These are phyloP conservation scores for Drosophila falleni DNA, from an alignment of 2,888 invertebrate species.

Conservation along the genomic window DNA sequence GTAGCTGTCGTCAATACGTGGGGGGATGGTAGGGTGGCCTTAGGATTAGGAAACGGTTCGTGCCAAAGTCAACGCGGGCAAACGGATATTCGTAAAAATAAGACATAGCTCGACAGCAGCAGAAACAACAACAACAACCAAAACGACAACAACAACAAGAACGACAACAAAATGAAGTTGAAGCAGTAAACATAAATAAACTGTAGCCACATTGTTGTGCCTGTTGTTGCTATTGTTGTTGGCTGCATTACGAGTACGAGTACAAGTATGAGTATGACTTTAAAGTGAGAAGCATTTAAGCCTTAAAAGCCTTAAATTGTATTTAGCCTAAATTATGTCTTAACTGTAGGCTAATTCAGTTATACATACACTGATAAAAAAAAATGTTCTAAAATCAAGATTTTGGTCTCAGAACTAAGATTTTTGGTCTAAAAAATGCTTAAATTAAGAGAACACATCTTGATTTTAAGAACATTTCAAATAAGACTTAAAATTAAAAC, in stretches of 20 bases:
- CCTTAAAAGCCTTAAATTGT: slow-evolving; percentile 26
- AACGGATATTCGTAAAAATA: slow-evolving; percentile 64
- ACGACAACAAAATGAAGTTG: neutral
- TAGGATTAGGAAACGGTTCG: slow-evolving; percentile 54
- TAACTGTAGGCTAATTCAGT: slow-evolving; percentile 29
- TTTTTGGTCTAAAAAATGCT: no score
- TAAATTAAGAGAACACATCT: no score
- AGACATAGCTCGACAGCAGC: slow-evolving; percentile 21
- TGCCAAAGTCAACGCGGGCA: slow-evolving; percentile 64
- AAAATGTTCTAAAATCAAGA: no score
- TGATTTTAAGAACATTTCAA: no score
- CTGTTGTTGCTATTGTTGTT: neutral
- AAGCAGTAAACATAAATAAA: slow-evolving; percentile 68
- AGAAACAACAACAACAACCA: slow-evolving; percentile 7
- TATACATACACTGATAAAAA: slow-evolving; percentile 8
- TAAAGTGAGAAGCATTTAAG: neutral
- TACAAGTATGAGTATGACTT: neutral
- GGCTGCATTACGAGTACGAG: neutral
- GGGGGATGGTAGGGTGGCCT: slow-evolving; percentile 5
- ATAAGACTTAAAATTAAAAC: no score
- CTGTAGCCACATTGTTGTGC: slow-evolving; percentile 39
- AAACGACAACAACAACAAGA: slow-evolving; percentile 13
- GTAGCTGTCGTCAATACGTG: neutral
- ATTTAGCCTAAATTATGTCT: slow-evolving; percentile 19
- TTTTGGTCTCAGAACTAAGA: no score